Evolutionary conservation across 2,113 vertebrate genomes (phyloP).

Genomic region (Acrocephalus kingi): DNA sequence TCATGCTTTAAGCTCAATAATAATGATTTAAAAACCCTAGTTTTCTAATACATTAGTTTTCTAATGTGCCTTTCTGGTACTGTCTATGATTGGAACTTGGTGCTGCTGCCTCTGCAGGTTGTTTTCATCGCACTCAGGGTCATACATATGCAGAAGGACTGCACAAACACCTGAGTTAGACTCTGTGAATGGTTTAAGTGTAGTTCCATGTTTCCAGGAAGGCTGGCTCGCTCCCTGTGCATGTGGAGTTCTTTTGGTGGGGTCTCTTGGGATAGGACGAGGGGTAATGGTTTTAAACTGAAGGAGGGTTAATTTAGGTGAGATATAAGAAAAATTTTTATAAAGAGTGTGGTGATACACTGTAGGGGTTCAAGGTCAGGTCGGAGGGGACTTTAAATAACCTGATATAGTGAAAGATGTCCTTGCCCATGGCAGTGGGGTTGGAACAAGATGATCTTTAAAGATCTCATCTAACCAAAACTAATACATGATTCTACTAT

Average conservation of each 20-base stretch:
- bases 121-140: neutral
- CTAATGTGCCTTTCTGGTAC: neutral
- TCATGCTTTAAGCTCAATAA: neutral
- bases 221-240: neutral
- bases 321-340: neutral
- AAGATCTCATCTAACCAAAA: neutral
- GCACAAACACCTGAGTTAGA: neutral
- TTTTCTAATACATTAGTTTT: neutral
- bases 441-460: neutral
- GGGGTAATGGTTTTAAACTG: neutral
- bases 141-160: rapidly evolving
- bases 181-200: neutral
- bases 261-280: neutral
- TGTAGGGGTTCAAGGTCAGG: neutral
- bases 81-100: neutral
- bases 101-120: neutral
- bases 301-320: neutral
- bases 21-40: rapidly evolving
- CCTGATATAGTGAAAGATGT: neutral
- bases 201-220: neutral
- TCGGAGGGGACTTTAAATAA: neutral
- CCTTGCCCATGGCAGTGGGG: neutral
- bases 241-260: neutral
- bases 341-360: neutral
- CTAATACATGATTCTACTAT: neutral